Conservation (phyloP, 2,888 invertebrate species). For the Deilephila porcellus region DNA sequence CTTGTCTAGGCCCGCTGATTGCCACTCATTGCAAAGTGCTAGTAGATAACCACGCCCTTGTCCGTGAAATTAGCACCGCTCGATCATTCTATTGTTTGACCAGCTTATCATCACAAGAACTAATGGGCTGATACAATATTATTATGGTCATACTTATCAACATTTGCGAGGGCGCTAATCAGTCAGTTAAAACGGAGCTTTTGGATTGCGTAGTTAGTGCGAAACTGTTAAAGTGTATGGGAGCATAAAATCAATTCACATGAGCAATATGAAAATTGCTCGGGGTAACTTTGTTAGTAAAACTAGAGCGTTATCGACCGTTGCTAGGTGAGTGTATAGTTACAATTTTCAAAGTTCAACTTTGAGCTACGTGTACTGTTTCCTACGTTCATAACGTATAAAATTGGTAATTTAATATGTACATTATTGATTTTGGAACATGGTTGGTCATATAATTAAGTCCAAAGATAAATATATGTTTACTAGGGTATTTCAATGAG, state of each 20-base stretch:
- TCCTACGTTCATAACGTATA: too few species aligned
- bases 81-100: constrained; percentile 67
- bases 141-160: constrained; percentile 64
- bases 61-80: constrained; percentile 64
- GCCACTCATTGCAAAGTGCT: constrained; percentile 26
- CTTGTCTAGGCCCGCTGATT: too few species aligned
- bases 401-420: too few species aligned
- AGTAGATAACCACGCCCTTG: constrained; percentile 51
- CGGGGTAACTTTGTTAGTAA: constrained; percentile 45
- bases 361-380: too few species aligned
- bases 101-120: constrained; percentile 60
- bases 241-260: constrained; percentile 4
- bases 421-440: too few species aligned
- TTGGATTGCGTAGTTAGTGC: constrained; percentile 18
- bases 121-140: constrained; percentile 71
- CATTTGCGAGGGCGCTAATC: constrained; percentile 47
- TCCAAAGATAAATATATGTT: too few species aligned
- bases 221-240: not conserved
- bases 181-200: constrained; percentile 38
- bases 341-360: not conserved
- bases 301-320: constrained; percentile 46
- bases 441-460: too few species aligned
- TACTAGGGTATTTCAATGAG: too few species aligned
- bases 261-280: constrained; percentile 48
- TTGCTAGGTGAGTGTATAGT: constrained; percentile 49